Evolutionary conservation across 1,140 invertebrate genomes (phyloP).

Genomic region (Pogonognathellus flavescens): DNA sequence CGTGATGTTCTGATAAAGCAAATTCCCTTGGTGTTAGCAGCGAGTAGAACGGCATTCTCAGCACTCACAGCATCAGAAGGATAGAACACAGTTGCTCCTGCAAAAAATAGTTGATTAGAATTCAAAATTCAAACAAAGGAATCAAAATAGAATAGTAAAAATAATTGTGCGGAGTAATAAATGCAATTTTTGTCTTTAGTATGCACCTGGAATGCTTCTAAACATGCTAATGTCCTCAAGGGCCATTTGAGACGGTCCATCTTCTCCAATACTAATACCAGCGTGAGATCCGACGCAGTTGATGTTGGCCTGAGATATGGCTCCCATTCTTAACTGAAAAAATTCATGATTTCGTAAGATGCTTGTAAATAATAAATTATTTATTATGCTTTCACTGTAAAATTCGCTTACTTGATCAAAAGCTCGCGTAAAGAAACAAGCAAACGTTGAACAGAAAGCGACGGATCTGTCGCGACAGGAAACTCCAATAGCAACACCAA

Average conservation of each 20-base stretch:
- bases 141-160: too few species aligned
- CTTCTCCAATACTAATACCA: constrained; percentile 95
- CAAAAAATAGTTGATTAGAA: constrained; percentile 20
- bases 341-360: neutral
- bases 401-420: constrained; percentile 85
- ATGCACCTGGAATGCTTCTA: constrained; percentile 83
- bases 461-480: constrained; percentile 90
- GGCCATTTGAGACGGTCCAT: constrained; percentile 99
- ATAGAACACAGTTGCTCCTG: constrained; percentile 92
- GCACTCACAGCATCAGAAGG: constrained; percentile 95
- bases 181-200: too few species aligned
- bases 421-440: constrained; percentile 95
- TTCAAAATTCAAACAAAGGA: too few species aligned
- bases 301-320: constrained; percentile 97
- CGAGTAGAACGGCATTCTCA: constrained; percentile 94
- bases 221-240: constrained; percentile 98
- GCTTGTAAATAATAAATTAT: constrained; percentile 56
- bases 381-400: constrained; percentile 21
- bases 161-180: too few species aligned
- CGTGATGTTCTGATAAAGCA: constrained; percentile 96
- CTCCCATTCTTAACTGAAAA: constrained; percentile 94
- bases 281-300: constrained; percentile 97
- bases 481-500: constrained; percentile 94
- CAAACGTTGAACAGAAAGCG: constrained; percentile 96
- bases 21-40: constrained; percentile 95